Evolutionary conservation across 1,140 invertebrate species (phyloP).

Genomic region (Bombyx mandarina): DNA sequence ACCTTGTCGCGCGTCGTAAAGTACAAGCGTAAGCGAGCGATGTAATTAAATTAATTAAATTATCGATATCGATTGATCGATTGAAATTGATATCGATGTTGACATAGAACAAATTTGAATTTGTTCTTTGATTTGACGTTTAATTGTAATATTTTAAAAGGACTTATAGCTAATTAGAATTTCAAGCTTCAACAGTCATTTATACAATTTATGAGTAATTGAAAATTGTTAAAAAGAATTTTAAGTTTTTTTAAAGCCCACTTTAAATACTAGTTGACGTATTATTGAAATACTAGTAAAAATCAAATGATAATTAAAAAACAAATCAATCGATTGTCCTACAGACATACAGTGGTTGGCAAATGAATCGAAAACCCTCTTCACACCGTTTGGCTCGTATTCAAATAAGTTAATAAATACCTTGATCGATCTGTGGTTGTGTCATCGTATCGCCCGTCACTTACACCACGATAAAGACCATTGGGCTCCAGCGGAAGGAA

Average conservation of each 20-base stretch:
- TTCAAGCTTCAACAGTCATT: neutral
- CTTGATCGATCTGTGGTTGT: too few species aligned
- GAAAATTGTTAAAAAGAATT: neutral
- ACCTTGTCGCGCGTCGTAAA: slow-evolving; percentile 27
- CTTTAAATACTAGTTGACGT: too few species aligned
- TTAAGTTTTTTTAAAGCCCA: too few species aligned
- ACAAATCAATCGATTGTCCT: too few species aligned
- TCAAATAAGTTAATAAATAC: too few species aligned
- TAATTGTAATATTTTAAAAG: neutral
- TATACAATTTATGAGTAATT: neutral
- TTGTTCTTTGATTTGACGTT: neutral
- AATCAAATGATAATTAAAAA: too few species aligned
- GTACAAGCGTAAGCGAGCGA: slow-evolving; percentile 6
- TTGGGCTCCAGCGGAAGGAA: slow-evolving; percentile 58
- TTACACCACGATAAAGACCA: slow-evolving; percentile 13
- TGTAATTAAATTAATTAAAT: neutral
- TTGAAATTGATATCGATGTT: too few species aligned
- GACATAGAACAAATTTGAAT: neutral
- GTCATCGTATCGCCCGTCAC: too few species aligned
- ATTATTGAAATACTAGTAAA: too few species aligned
- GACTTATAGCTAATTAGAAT: neutral
- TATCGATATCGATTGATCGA: neutral
- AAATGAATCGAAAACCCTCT: too few species aligned
- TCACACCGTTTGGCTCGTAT: too few species aligned
- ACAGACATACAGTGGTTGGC: too few species aligned